Conservation (phyloP, 2,797 vertebrate species). For the Buceros bicornis region DNA sequence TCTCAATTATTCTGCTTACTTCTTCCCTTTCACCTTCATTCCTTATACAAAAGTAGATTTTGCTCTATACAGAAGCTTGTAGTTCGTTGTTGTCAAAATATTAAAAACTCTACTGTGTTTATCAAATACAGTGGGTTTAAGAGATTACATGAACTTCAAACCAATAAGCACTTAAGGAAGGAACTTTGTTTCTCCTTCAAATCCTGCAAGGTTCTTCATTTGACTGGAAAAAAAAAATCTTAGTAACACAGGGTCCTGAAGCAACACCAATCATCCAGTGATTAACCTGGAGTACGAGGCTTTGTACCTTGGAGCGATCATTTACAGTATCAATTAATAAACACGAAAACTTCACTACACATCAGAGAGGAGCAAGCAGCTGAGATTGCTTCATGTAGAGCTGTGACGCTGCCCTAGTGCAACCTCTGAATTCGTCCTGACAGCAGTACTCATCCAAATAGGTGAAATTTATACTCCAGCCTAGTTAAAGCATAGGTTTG, state of each 20-base stretch:
- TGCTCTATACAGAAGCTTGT: background rate
- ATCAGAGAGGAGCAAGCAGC: background rate
- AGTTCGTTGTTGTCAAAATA: background rate
- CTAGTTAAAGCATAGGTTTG: background rate
- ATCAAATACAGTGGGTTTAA: background rate
- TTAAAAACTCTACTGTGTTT: background rate
- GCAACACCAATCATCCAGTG: background rate
- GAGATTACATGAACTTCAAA: background rate
- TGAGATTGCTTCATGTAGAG: background rate
- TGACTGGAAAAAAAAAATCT: background rate
- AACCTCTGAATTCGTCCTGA: background rate
- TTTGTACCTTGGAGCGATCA: background rate
- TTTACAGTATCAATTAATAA: background rate
- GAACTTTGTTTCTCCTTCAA: background rate
- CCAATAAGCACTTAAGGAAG: background rate
- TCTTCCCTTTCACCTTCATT: background rate
- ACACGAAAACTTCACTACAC: background rate
- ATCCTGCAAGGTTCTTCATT: background rate
- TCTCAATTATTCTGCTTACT: background rate
- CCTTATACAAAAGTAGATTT: background rate
- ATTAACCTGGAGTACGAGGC: background rate
- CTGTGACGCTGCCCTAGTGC: background rate
- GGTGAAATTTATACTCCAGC: background rate
- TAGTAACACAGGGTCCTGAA: background rate
- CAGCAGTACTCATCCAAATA: background rate